These are phyloP conservation scores for Drosophila lutescens DNA, from an alignment of 2,888 invertebrate genomes.

Conservation along the genomic window DNA sequence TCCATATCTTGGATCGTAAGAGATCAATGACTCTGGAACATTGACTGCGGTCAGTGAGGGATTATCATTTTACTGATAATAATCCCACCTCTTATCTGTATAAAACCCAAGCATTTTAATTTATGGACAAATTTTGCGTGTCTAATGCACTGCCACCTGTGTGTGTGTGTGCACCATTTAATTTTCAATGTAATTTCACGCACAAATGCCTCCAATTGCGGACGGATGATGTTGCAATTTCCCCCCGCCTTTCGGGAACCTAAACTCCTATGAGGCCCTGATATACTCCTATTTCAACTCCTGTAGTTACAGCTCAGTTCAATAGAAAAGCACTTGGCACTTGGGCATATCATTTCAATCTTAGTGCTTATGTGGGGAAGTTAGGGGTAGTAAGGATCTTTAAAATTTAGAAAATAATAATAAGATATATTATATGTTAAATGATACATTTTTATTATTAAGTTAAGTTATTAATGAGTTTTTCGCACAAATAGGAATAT, in stretches of 20 bases:
- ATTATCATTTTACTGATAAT: background rate
- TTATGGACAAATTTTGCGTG: conserved; percentile 69
- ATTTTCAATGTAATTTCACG: conserved; percentile 77
- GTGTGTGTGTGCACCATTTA: conserved; percentile 69
- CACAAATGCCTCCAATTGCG: conserved; percentile 70
- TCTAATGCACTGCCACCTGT: conserved; percentile 59
- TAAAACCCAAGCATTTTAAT: conserved; percentile 54
- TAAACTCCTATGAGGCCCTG: background rate
- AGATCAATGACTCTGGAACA: conserved; percentile 1
- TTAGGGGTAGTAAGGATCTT: background rate
- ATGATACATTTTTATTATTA: too few species aligned
- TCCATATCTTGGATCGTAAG: background rate
- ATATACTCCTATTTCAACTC: background rate
- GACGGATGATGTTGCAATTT: conserved; percentile 20
- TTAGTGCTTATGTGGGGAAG: background rate
- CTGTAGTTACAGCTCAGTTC: background rate
- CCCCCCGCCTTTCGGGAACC: background rate
- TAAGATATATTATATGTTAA: too few species aligned
- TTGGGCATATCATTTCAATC: background rate
- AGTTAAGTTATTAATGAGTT: too few species aligned
- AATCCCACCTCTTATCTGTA: conserved; percentile 4
- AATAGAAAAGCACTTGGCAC: background rate
- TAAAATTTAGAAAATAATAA: too few species aligned
- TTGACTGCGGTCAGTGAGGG: background rate
- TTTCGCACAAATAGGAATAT: too few species aligned